Conservation (phyloP, 1,140 invertebrate species). For the Drosophila serrata region DNA sequence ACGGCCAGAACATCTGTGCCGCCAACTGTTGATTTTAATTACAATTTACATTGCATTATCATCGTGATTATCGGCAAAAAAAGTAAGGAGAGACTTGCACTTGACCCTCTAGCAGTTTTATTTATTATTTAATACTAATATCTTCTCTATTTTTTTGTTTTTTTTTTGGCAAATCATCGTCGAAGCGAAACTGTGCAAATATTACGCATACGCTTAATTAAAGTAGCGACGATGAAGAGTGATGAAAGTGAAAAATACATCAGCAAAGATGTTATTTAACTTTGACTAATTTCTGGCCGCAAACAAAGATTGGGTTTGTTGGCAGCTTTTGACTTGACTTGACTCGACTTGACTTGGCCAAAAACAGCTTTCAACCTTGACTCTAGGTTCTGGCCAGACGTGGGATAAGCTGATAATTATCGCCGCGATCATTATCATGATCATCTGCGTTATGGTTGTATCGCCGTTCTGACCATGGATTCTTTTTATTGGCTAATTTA, state of each 20-base stretch:
- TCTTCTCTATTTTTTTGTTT: too few relatives aligned
- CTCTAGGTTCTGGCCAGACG: slow-evolving; percentile 54
- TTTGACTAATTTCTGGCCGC: slow-evolving; percentile 45
- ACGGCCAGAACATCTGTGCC: slow-evolving; percentile 7
- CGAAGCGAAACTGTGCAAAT: slow-evolving; percentile 48
- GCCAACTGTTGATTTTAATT: slow-evolving; percentile 56
- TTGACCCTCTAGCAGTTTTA: slow-evolving; percentile 45
- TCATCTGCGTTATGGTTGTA: slow-evolving; percentile 39
- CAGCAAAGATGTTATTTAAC: slow-evolving; percentile 32
- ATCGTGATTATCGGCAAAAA: slow-evolving; percentile 35
- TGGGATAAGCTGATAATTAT: slow-evolving; percentile 59
- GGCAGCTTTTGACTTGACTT: neutral
- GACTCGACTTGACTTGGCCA: slow-evolving; percentile 13
- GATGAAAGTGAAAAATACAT: slow-evolving; percentile 48
- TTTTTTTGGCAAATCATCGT: slow-evolving; percentile 51
- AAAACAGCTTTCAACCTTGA: slow-evolving; percentile 37
- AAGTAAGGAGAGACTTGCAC: slow-evolving; percentile 58
- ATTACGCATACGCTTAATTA: slow-evolving; percentile 65
- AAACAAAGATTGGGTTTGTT: slow-evolving; percentile 35
- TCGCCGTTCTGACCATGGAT: slow-evolving; percentile 33
- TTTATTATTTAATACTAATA: slow-evolving; percentile 5
- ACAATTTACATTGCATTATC: slow-evolving; percentile 56
- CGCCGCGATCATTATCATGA: slow-evolving; percentile 37
- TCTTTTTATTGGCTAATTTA: slow-evolving; percentile 69
- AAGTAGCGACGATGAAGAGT: slow-evolving; percentile 14